Evolutionary conservation across 1,140 invertebrate genomes (phyloP).

Genomic region (Bombus sylvicola): DNA sequence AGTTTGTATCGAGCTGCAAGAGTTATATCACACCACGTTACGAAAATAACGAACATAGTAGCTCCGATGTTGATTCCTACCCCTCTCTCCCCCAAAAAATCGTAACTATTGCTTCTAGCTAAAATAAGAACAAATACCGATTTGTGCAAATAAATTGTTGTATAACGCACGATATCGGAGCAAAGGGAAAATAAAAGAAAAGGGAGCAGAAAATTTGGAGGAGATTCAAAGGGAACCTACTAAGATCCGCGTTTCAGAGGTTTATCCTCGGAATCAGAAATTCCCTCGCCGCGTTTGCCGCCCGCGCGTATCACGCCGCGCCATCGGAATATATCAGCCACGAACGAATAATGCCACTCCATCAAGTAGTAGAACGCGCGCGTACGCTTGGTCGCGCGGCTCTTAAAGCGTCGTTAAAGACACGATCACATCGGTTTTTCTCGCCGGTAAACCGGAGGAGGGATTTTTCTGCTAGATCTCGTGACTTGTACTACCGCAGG

Average conservation of each 20-base stretch:
- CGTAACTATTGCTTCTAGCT: neutral
- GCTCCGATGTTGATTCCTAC: neutral
- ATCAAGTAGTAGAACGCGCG: neutral
- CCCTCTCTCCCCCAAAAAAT: neutral
- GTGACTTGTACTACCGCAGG: slow-evolving; percentile 47
- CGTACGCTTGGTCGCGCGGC: slow-evolving; percentile 6
- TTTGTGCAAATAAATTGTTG: neutral
- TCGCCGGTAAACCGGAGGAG: neutral
- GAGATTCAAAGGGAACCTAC: neutral
- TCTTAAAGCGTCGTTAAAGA: slow-evolving; percentile 53
- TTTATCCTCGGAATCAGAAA: slow-evolving; percentile 19
- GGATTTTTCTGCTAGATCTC: slow-evolving; percentile 38
- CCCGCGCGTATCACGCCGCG: slow-evolving; percentile 50
- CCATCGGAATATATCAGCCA: slow-evolving; percentile 44
- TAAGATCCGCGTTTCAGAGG: neutral
- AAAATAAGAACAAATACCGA: neutral
- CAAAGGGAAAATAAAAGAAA: too few species aligned
- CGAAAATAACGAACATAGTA: neutral
- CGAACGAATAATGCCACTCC: slow-evolving; percentile 39
- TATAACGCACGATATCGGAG: too few species aligned
- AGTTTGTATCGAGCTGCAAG: neutral
- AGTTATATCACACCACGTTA: neutral
- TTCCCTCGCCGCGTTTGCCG: neutral
- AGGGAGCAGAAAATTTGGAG: neutral
- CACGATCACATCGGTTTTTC: slow-evolving; percentile 49